A percentile compares a stretch with the other conserved stretches of the same genome.
phyloP scores from a whole-genome alignment of 2,888 invertebrate species.

The Pandemis corylana region DNA sequence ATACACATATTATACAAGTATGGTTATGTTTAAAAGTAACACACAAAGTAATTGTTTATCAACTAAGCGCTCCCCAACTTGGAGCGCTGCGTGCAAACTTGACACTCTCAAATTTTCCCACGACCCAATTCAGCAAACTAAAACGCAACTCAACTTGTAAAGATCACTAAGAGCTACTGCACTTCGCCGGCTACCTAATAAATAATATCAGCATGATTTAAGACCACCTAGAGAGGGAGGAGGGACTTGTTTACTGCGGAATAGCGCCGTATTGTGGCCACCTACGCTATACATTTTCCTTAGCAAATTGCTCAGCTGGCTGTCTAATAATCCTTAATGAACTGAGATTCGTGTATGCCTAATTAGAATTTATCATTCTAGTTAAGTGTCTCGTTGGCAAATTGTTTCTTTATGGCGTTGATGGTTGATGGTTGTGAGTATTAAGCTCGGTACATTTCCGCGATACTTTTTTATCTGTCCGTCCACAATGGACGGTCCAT shows the following conservation, averaged over 20 bases:
- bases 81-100: constrained; percentile 13
- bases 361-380: constrained; percentile 38
- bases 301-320: constrained; percentile 81
- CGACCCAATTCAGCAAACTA: constrained; percentile 30
- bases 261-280: constrained; percentile 76
- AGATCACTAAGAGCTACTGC: constrained; percentile 62
- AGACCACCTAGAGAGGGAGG: constrained; percentile 82
- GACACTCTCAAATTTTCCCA: constrained; percentile 18
- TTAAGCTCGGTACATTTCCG: no score
- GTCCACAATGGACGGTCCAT: no score
- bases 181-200: constrained; percentile 70
- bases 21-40: no score
- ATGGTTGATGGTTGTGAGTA: no score
- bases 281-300: constrained; percentile 82
- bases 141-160: constrained; percentile 36
- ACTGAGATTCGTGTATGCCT: constrained; percentile 55
- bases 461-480: no score
- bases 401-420: background rate
- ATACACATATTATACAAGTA: no score
- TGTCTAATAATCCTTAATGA: constrained; percentile 84
- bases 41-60: background rate
- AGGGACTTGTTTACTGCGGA: constrained; percentile 74
- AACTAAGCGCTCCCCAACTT: background rate
- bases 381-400: constrained; percentile 10
- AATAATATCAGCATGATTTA: constrained; percentile 82